Evolutionary conservation across 2,888 invertebrate genomes (phyloP), one percentile per base, ranked within the genome.

Genomic region (Pollenia labialis): DNA sequence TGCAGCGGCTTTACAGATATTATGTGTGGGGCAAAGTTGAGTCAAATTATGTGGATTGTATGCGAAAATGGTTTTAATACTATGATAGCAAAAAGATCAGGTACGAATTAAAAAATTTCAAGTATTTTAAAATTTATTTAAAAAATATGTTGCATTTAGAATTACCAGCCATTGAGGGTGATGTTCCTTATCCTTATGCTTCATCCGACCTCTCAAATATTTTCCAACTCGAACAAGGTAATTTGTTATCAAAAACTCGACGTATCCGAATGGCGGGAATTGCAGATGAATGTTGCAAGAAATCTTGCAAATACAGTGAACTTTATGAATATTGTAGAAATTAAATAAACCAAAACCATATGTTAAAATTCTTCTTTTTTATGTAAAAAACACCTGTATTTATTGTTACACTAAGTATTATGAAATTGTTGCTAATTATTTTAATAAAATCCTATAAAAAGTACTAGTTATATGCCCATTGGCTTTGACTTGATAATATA

Each of bases 281-380:
- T n/a, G 86, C 66, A n/a, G 72, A 81, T 16, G 84, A 85, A 56
- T 87, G 84, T 10, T 87, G 87, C 48, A 68, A 42, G 18, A 77
- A 54, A 4, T 4, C 76, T n/a, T 87, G 87, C 46, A 18, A 60
- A 10, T 60, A 42, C 14, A 4, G 11, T n/a, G 50, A 74, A 11
- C 60, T 32, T 32, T 32, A 4, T 32, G 32, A 4, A 32, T 32
- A 32, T 32, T 32, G 32, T 32, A 32, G 4, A 32, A 32, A 32
- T 32, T 32, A 32, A 32, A 32, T 32, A 32, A 32, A 4, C 32
- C 32, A 32, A 6, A 32, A 32, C 32, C 4, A 32, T 4, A 32
- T 32, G 32, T 6, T 32, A 6, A 32, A 32, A 32, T 0, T 4
- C 6, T 32, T 6, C 32, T 32, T 32, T 32, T 32, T 32, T 32